These are phyloP conservation scores for Notoglanidium macrostoma DNA, from an alignment of 2,797 vertebrate species.

Conservation along the genomic window DNA sequence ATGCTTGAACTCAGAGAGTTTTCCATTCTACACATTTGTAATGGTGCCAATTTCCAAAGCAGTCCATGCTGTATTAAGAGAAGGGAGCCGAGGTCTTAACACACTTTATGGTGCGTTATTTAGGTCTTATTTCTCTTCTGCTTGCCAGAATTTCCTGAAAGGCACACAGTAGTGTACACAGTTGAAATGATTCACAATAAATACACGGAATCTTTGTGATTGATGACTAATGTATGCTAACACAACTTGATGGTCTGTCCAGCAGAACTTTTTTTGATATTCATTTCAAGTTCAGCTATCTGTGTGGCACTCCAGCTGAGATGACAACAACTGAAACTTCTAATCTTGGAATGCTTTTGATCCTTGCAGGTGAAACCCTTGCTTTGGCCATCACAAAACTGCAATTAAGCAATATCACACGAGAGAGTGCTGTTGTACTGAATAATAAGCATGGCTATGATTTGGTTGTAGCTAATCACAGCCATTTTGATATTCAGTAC, in stretches of 20 bases:
- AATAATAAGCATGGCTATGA: too few species aligned
- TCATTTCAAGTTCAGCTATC: slow-evolving; percentile 13
- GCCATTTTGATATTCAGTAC: too few species aligned
- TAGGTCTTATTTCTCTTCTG: slow-evolving; percentile 33
- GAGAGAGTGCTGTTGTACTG: too few species aligned
- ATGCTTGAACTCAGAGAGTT: neutral
- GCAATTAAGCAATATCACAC: neutral
- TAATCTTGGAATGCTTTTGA: slow-evolving; percentile 23
- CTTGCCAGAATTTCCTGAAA: slow-evolving; percentile 33
- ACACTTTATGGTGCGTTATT: neutral
- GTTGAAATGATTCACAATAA: slow-evolving; percentile 46
- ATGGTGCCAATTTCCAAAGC: slow-evolving; percentile 8
- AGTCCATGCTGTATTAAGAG: slow-evolving; percentile 13
- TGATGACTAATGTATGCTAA: slow-evolving; percentile 41
- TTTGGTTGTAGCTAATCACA: too few species aligned
- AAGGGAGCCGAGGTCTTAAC: neutral
- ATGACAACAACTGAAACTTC: slow-evolving; percentile 31
- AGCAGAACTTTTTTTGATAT: slow-evolving; percentile 9
- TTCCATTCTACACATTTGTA: neutral
- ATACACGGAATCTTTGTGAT: slow-evolving; percentile 37
- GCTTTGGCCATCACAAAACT: slow-evolving; percentile 15
- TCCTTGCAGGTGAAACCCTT: slow-evolving; percentile 24
- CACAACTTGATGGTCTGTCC: slow-evolving; percentile 39
- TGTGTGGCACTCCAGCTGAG: slow-evolving; percentile 31
- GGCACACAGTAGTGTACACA: slow-evolving; percentile 34